Evolutionary conservation across 2,113 vertebrate genomes (phyloP), one percentile per base, ranked within the genome.

Genomic region (Dipodomys ordii): DNA sequence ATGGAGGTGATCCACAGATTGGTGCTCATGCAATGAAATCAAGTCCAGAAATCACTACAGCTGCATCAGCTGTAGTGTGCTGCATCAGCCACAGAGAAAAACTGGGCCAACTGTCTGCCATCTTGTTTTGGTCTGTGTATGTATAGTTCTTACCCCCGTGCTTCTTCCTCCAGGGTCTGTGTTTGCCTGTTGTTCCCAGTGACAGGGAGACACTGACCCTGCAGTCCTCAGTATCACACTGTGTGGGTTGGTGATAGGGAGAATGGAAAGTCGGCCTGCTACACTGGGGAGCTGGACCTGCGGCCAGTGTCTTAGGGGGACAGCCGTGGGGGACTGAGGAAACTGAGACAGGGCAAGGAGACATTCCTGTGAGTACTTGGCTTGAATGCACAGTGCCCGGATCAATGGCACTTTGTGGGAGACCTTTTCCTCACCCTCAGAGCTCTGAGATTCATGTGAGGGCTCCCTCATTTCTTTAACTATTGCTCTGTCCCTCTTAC

Each of bases 31-130:
- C 35, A 84, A 82, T 3, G 12, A 53, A 69, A 76, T 69, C 8
- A 71, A 62, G 60, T n/a, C 49, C 18, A 71, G 73, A 82, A 65
- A 19, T 62, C 30, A 28, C 15, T 46, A 32, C 64, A 73, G n/a
- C 69, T 12, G 25, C 15, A 16, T 57, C 53, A 57, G 53, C 11
- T 57, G 39, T 39, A 39, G 5, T 39, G 39, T 6, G 39, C 39
- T 39, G 39, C 39, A 39, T 39, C 15, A 18, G 53, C 53, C 15
- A 18, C 53, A 16, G 19, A 25, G 57, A 73, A 4, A 62, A 30
- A 19, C 25, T 10, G 20, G 16, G 25, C 32, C 30, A 12, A 69
- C 6, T 10, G 49, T 32, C 25, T 0, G 27, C 10, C 0, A 0
- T 35, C 12, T 44, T 19, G 22, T 39, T 64, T 62, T 4, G 39